Evolutionary conservation across 2,888 invertebrate genomes (phyloP), one percentile per base, ranked within the genome.

Genomic region (Pterostichus madidus): DNA sequence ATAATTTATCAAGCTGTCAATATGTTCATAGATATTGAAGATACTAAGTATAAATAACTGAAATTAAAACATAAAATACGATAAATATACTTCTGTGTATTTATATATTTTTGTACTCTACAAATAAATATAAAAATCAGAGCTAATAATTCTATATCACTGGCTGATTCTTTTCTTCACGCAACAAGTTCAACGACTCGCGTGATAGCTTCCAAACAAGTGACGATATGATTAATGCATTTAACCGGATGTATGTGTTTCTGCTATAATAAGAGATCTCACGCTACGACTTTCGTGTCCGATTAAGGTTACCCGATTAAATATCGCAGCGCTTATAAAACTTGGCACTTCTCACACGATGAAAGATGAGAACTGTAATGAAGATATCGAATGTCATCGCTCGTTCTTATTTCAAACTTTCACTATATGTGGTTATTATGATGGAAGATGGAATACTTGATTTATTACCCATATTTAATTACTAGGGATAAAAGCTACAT

Each of bases 161-260:
- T 64, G 31, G 35, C 32, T 13, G 13, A 64, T 39, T 64, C 64
- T 32, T 80, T 49, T 46, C 15, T 46, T 61, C 68, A 73, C 31
- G 71, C 80, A 80, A 80, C 80, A 80, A 80, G 80, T 80, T 80
- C 73, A 80, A 53, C 71, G 73, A 73, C 56, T 73, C 64, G 79
- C 79, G 79, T 79, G 79, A 46, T 64, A 59, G 13, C 44, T 31
- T 46, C 61, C 15, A 59, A 78, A 78, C 78, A 80, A 71, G 80
- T 80, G 73, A 80, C 80, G 80, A 80, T 80, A 80, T 80, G 80
- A 80, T 80, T 56, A 80, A 80, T 80, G 71, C 53, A 73, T 73
- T 73, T 35, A 31, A 71, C 71, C 80, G 80, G 80, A 80, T 71
- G 71, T 80, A 56, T 64, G 79, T 79, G 79, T 79, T 64, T 79